Conservation (phyloP, 2,888 invertebrate species). For the Fissipunctia ypsillon region DNA sequence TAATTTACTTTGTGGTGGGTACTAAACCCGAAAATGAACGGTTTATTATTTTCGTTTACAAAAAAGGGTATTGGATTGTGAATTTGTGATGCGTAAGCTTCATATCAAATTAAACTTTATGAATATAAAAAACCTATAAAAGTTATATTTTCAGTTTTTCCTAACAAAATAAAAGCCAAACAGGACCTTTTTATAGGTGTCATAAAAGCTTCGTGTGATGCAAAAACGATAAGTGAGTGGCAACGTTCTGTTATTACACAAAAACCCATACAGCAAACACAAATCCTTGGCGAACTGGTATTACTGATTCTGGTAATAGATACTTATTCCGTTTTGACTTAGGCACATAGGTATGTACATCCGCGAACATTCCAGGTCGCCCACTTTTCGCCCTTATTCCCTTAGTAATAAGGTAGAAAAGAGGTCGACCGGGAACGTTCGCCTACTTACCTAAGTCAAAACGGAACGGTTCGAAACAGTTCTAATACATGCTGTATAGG, state of each 20-base stretch:
- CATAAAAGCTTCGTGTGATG: not conserved
- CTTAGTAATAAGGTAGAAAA: too few species aligned
- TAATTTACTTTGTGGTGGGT: slow-evolving; percentile 6
- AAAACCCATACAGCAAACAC: not conserved
- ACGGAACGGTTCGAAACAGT: too few species aligned
- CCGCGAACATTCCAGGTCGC: too few species aligned
- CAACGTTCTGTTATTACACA: not conserved
- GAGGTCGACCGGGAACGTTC: too few species aligned
- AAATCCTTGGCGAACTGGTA: not conserved
- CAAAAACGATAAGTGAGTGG: not conserved
- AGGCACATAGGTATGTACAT: too few species aligned
- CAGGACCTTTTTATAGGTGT: not conserved
- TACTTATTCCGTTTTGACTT: too few species aligned
- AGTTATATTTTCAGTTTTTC: slow-evolving; percentile 1
- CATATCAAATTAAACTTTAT: slow-evolving; percentile 35
- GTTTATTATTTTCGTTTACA: slow-evolving; percentile 15
- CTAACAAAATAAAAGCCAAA: not conserved
- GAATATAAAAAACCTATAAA: slow-evolving; percentile 19
- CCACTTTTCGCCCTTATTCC: too few species aligned
- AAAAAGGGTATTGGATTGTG: slow-evolving; percentile 43
- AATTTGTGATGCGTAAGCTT: slow-evolving; percentile 41
- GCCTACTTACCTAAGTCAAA: too few species aligned
- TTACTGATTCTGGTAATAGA: not conserved
- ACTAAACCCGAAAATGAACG: slow-evolving; percentile 12
- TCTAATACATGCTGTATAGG: too few species aligned